phyloP scores from a whole-genome alignment of 2,113 vertebrate genomes.

The Corvus hawaiiensis region DNA sequence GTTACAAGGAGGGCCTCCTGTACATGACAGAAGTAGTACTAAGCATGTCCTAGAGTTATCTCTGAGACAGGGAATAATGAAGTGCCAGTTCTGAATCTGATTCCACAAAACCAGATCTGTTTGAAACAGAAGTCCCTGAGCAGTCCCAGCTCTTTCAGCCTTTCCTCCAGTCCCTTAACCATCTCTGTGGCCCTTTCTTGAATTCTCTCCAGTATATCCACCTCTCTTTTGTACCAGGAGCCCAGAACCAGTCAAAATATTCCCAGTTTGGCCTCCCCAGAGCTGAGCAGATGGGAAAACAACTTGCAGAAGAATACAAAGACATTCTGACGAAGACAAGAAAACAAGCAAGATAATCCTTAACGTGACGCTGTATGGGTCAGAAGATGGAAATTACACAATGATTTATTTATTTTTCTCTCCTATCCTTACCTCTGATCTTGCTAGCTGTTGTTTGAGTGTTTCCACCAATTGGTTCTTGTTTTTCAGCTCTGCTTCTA shows the following conservation, averaged over 20 bases:
- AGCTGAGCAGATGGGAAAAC: neutral
- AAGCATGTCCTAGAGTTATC: neutral
- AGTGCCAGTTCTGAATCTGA: neutral
- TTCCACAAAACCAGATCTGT: neutral
- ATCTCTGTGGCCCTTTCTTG: neutral
- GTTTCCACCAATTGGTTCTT: constrained; percentile 70
- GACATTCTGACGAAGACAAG: neutral
- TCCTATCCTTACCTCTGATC: constrained; percentile 56
- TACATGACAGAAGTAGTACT: neutral
- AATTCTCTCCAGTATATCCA: neutral
- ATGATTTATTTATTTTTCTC: neutral
- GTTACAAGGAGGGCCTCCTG: neutral
- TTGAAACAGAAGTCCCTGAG: neutral
- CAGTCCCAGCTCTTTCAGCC: neutral
- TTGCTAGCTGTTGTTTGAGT: constrained; percentile 59
- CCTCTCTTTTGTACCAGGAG: neutral
- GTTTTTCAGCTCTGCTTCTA: constrained; percentile 67
- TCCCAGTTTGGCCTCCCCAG: neutral
- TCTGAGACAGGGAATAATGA: neutral
- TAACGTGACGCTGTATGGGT: neutral
- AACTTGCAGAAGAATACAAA: neutral
- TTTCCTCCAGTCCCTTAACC: neutral
- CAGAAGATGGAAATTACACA: neutral
- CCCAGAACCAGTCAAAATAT: neutral
- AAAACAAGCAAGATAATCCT: neutral